phyloP scores from a whole-genome alignment of 2,888 invertebrate species.

The Cataglyphis altisquamis region DNA sequence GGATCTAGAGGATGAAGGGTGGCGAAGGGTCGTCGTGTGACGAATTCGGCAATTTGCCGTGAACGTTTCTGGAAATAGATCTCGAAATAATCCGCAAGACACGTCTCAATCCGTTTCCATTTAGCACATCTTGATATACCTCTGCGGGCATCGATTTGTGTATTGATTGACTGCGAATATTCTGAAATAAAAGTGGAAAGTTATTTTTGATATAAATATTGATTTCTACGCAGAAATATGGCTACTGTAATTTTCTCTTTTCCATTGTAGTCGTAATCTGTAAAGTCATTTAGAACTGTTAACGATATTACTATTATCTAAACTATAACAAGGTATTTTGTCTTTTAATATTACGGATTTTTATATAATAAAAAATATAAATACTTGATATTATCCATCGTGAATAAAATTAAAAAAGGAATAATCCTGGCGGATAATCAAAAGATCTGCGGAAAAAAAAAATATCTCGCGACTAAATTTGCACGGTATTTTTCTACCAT shows the following conservation, averaged over 20 bases:
- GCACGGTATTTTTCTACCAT: slow-evolving; percentile 49
- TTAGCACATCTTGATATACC: slow-evolving; percentile 30
- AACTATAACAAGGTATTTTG: not conserved
- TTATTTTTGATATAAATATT: not conserved
- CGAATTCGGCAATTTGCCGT: slow-evolving; percentile 74
- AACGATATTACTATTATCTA: not conserved
- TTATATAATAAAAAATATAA: not conserved
- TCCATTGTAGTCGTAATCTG: not conserved
- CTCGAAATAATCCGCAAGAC: slow-evolving; percentile 8
- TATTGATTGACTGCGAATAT: not conserved
- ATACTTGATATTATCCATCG: not conserved
- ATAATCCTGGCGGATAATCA: not conserved
- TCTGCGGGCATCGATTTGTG: not conserved
- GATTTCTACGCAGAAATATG: not conserved
- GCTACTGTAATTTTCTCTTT: not conserved
- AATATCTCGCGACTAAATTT: slow-evolving; percentile 64
- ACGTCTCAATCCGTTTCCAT: slow-evolving; percentile 58
- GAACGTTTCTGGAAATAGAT: slow-evolving; percentile 58
- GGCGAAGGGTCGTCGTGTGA: slow-evolving; percentile 67
- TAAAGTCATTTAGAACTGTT: not conserved
- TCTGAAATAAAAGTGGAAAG: not conserved
- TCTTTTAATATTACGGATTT: not conserved
- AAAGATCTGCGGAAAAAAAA: slow-evolving; percentile 36
- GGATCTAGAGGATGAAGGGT: slow-evolving; percentile 55
- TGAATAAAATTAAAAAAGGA: not conserved